phyloP scores from a whole-genome alignment of 1,140 invertebrate species.

The Tigriopus japonicus region DNA sequence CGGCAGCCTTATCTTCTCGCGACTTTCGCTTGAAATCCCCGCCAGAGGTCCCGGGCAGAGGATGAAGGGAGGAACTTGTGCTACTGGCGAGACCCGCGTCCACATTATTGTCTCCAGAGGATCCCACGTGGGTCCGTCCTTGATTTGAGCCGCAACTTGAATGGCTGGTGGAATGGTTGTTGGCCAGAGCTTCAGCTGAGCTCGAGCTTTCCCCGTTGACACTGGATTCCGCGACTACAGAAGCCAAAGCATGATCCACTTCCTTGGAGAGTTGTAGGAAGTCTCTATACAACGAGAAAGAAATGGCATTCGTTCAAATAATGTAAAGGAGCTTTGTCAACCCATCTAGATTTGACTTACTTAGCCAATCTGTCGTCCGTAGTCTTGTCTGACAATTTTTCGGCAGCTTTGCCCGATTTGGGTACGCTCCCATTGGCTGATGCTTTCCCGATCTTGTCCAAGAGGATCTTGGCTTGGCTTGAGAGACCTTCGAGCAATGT shows the following conservation, averaged over 20 bases:
- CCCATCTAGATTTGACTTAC: background rate
- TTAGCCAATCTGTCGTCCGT: background rate
- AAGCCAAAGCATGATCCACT: background rate
- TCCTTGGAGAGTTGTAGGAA: background rate
- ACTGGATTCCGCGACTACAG: too few relatives aligned
- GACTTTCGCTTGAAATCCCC: constrained; percentile 7
- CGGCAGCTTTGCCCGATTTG: constrained; percentile 1
- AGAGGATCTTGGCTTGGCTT: constrained; percentile 5
- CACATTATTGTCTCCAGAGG: background rate
- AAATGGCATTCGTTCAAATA: background rate
- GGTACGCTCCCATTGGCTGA: constrained; percentile 6
- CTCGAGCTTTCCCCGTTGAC: too few relatives aligned
- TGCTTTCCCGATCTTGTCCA: constrained; percentile 3
- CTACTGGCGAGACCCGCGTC: too few relatives aligned
- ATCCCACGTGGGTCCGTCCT: background rate
- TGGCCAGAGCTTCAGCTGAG: too few relatives aligned
- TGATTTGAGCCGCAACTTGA: background rate
- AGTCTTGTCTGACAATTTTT: background rate
- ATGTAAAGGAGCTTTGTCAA: background rate
- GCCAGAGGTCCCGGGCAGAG: background rate
- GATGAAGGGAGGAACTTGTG: background rate
- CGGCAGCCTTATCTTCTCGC: constrained; percentile 11
- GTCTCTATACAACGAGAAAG: background rate
- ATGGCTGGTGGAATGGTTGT: background rate
- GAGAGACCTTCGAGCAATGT: background rate